Base-by-base conservation (phyloP, 2,888 invertebrate genomes). In the Ischnus inquisitorius region DNA sequence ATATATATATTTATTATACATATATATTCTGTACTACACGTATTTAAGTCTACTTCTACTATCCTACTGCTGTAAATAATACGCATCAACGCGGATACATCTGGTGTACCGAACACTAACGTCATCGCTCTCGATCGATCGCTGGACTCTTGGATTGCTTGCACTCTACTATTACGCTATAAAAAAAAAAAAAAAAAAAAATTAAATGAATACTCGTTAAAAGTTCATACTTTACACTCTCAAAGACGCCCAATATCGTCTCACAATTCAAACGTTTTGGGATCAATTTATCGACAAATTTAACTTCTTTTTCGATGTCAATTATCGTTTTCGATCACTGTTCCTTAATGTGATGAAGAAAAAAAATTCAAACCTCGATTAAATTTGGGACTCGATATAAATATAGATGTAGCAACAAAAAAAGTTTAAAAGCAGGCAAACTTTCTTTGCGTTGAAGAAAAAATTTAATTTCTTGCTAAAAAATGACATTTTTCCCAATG, bases 71-170 rank as follows among this genome's bases (percentile, higher is more conserved):
- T 93, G 93, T 93, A 93, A 92, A 93, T 93, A 93, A 93, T 92
- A 91, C 87, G 92, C 93, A 93, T 93, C 91, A 91, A 91, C 91
- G 91, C 90, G 90, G 90, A 91, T 89, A 89, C 91, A 92, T 91
- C 90, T 92, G 93, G 92, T 93, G 91, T 91, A 90, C 91, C 91
- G 91, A 91, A 91, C 90, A 93, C 92, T 93, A 93, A 93, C 92
- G 92, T 91, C 92, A 93, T 92, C 91, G 91, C 92, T 92, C 92
- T 92, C 92, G 90, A 92, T 92, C 91, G 91, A 92, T 92, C 91
- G 91, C 92, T 93, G 92, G 92, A 93, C 89, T 92, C 90, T 93
- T 92, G 91, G 91, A 93, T 90, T 92, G 93, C 93, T 93, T 93
- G 91, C 91, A 92, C 92, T 91, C 89, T 92, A 91, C 90, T 90